Conservation (phyloP, 92 coral and sea anemone species). For the Pocillopora meandrina region DNA sequence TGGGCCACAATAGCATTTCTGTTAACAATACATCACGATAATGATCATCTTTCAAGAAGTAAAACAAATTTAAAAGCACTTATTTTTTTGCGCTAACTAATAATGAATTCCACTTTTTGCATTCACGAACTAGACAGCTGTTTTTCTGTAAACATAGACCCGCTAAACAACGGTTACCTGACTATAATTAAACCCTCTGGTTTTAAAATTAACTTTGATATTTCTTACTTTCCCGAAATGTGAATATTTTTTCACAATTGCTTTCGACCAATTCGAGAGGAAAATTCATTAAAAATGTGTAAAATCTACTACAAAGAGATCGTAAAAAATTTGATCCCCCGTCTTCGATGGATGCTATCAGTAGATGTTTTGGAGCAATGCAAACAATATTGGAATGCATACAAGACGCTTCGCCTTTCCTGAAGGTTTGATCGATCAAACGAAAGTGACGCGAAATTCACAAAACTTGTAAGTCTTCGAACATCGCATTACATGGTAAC, state of each 20-base stretch:
- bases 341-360: conserved; percentile 3
- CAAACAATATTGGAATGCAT: conserved; percentile 71
- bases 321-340: background rate
- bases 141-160: conserved; percentile 1
- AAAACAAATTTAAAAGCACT: background rate
- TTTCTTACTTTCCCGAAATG: no score
- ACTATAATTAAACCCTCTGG: background rate
- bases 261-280: no score
- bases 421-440: conserved; percentile 36
- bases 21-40: no score
- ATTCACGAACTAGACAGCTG: conserved; percentile 9
- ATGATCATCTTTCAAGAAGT: no score
- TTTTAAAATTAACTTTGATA: no score
- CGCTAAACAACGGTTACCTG: background rate
- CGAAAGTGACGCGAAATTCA: conserved; percentile 10
- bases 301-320: background rate
- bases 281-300: background rate
- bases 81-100: background rate
- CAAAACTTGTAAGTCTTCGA: background rate
- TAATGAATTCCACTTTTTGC: background rate
- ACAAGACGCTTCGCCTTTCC: conserved; percentile 37
- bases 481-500: background rate
- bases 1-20: no score
- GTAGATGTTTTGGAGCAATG: conserved; percentile 50
- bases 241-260: no score